Conservation (phyloP, 1,140 invertebrate genomes). For the Lysiphlebus fabarum region DNA sequence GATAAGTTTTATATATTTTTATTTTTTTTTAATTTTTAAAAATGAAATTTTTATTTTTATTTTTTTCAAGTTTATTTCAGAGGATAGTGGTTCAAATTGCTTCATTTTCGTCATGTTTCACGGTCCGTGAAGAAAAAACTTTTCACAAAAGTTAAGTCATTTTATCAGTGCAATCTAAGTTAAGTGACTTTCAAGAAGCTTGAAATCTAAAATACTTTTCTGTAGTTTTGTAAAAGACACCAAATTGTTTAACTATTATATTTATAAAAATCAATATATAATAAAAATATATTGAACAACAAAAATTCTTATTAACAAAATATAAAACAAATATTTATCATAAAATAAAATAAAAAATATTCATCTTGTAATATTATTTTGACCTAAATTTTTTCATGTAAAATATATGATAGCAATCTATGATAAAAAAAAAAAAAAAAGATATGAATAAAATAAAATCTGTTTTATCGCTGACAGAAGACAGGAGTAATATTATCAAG, state of each 20-base stretch:
- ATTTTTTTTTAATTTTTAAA: background rate
- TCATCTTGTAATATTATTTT: too few species aligned
- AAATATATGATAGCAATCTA: background rate
- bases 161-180: slow-evolving; percentile 55
- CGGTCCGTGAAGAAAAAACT: slow-evolving; percentile 32
- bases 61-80: background rate
- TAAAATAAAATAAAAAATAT: too few species aligned
- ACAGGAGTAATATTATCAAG: slow-evolving; percentile 22
- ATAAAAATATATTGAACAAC: too few species aligned
- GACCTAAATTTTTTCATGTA: too few species aligned
- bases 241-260: too few species aligned
- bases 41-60: background rate
- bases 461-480: slow-evolving; percentile 4
- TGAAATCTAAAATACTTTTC: background rate
- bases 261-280: too few species aligned
- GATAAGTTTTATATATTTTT: background rate
- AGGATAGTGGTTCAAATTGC: slow-evolving; percentile 13
- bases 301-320: too few species aligned
- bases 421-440: background rate
- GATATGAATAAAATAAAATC: slow-evolving; percentile 7
- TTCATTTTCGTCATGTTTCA: slow-evolving; percentile 7
- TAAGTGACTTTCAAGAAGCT: slow-evolving; percentile 54
- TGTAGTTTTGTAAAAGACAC: background rate
- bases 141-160: slow-evolving; percentile 54
- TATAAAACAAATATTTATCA: too few species aligned